A percentile compares a stretch with the other conserved stretches of the same genome.
Evolutionary conservation across 2,113 vertebrate genomes (phyloP).

Genomic region (Phycodurus eques): DNA sequence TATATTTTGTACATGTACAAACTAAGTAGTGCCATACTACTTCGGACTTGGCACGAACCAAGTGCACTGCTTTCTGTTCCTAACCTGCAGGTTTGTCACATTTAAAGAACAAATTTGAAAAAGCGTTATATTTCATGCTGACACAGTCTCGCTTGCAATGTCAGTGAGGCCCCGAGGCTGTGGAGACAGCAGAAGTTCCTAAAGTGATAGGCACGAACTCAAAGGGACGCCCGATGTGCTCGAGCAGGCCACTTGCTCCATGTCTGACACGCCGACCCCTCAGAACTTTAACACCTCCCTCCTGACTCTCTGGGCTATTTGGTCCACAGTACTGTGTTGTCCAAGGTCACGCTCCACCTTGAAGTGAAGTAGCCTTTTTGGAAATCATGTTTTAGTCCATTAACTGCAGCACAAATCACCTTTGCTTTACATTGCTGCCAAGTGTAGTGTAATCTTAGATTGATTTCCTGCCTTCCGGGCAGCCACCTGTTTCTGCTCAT

Average conservation of each 20-base stretch:
- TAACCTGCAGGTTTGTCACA: too few species aligned
- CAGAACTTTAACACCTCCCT: slow-evolving; percentile 13
- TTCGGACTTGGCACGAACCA: too few species aligned
- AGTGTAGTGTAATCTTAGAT: slow-evolving; percentile 33
- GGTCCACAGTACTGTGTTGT: slow-evolving; percentile 19
- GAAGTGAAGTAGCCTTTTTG: slow-evolving; percentile 21
- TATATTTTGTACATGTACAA: too few species aligned
- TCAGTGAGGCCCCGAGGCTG: slow-evolving; percentile 9
- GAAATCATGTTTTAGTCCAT: slow-evolving; percentile 44
- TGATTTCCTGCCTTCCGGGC: slow-evolving; percentile 49
- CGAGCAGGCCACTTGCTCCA: slow-evolving; percentile 31
- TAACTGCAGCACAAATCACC: slow-evolving; percentile 41
- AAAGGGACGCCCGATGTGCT: slow-evolving; percentile 46
- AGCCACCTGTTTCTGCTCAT: slow-evolving; percentile 53
- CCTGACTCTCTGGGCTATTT: slow-evolving; percentile 27
- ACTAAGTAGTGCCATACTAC: too few species aligned
- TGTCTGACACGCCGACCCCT: slow-evolving; percentile 29
- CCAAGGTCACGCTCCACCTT: slow-evolving; percentile 17
- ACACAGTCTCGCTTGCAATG: too few species aligned
- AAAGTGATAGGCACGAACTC: slow-evolving; percentile 54
- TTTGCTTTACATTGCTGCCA: slow-evolving; percentile 32
- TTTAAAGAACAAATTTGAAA: too few species aligned
- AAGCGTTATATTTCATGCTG: too few species aligned
- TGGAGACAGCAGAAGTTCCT: slow-evolving; percentile 49
- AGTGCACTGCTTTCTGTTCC: too few species aligned